phyloP scores from a whole-genome alignment of 2,797 vertebrate species.

The Lutjanus argentimaculatus region DNA sequence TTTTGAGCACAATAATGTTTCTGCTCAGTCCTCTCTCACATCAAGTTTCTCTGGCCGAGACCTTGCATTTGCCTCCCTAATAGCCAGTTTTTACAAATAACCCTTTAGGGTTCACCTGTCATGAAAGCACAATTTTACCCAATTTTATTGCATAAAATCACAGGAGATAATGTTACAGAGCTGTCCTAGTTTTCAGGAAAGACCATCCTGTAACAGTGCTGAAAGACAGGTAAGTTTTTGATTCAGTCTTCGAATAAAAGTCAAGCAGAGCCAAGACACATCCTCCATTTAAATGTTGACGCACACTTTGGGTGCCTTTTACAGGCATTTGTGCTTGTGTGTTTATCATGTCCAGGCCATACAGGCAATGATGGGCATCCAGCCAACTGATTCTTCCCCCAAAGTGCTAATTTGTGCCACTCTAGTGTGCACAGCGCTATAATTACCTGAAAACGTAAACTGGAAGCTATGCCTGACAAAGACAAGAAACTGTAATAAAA shows the following conservation, averaged over 20 bases:
- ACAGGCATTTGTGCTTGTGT: slow-evolving; percentile 67
- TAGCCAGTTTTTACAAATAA: slow-evolving; percentile 21
- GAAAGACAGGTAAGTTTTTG: slow-evolving; percentile 7
- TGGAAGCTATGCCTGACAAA: slow-evolving; percentile 87
- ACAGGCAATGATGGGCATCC: slow-evolving; percentile 79
- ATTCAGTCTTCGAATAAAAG: slow-evolving; percentile 33
- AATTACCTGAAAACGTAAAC: slow-evolving; percentile 90
- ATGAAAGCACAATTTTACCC: slow-evolving; percentile 15
- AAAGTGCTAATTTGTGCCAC: slow-evolving; percentile 88
- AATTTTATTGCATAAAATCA: slow-evolving; percentile 16
- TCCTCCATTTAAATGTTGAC: slow-evolving; percentile 66
- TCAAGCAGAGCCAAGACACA: slow-evolving; percentile 28
- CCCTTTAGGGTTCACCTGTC: slow-evolving; percentile 1
- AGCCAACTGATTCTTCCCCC: slow-evolving; percentile 86
- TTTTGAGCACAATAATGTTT: not conserved
- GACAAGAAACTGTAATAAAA: slow-evolving; percentile 87
- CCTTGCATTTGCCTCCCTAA: not conserved
- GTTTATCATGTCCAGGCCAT: slow-evolving; percentile 81
- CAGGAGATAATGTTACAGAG: not conserved
- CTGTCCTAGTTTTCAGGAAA: slow-evolving; percentile 28
- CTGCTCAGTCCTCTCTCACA: not conserved
- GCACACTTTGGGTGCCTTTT: slow-evolving; percentile 69
- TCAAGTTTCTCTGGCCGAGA: not conserved
- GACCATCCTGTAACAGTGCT: slow-evolving; percentile 4
- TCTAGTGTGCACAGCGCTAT: slow-evolving; percentile 83